phyloP scores from a whole-genome alignment of 1,140 invertebrate species.

The Bicyclus anynana region DNA sequence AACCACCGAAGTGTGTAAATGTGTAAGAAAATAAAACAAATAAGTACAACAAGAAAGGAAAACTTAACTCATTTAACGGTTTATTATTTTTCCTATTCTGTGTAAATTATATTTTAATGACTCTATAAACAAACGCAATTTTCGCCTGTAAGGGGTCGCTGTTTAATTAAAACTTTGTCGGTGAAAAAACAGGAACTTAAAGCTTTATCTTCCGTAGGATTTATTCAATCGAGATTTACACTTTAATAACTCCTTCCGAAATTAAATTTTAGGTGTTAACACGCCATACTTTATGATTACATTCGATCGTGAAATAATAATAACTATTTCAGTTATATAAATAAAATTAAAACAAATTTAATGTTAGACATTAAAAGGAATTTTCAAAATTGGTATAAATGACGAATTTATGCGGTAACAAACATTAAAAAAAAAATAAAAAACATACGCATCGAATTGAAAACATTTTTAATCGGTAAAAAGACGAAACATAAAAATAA shows the following conservation, averaged over 20 bases:
- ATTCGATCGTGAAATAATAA: no score
- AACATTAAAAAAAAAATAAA: no score
- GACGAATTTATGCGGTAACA: no score
- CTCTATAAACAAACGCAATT: slow-evolving; percentile 26
- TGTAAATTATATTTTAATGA: slow-evolving; percentile 23
- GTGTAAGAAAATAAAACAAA: not conserved
- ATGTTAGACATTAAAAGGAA: no score
- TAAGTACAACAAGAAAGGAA: not conserved
- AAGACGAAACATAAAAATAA: no score
- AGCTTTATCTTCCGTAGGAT: slow-evolving; percentile 19
- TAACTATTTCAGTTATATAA: no score
- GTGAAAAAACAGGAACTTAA: slow-evolving; percentile 18
- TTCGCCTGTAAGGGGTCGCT: slow-evolving; percentile 22
- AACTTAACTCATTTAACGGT: not conserved
- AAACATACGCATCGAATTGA: no score
- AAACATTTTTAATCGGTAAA: no score
- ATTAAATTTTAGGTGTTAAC: not conserved
- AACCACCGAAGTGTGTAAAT: no score
- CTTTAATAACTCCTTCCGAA: slow-evolving; percentile 17
- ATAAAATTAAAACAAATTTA: no score
- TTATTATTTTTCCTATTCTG: slow-evolving; percentile 13
- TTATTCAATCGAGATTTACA: slow-evolving; percentile 25
- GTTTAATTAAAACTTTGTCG: slow-evolving; percentile 28
- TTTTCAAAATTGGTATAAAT: no score
- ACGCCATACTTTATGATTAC: not conserved